Evolutionary conservation across 2,113 vertebrate genomes (phyloP), one percentile per base, ranked within the genome.

Genomic region (Salvelinus fontinalis): DNA sequence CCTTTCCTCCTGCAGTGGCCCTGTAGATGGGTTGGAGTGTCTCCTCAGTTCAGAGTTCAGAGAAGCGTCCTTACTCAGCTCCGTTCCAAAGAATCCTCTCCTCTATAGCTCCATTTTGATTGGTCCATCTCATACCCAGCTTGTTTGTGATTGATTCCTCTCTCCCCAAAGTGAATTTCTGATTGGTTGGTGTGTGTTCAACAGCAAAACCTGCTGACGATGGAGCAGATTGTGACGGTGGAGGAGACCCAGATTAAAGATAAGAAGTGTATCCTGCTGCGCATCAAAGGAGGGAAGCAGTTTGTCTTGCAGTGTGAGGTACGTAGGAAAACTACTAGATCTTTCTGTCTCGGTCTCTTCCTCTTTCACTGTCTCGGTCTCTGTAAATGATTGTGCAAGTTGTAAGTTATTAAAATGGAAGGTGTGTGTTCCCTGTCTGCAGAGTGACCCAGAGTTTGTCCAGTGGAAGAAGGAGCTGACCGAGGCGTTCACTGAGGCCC

Each of bases 381-480:
- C 34, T 34, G 7, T 7, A 34, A 34, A 34, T 34, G 5, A 34
- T 44, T 44, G 39, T 44, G 8, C 39, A 11, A 11, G 39, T 44
- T 9, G 39, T 44, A 44, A 44, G 39, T 44, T 44, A 44, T 9
- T 44, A 0, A 44, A 44, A 3, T 44, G 39, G 39, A 11, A 44
- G 39, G 39, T 11, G 9, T 39, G 39, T 44, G 8, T 57, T 79
- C 16, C 65, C n/a, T 64, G 5, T 65, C 22, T 51, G 27, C 85
- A 99, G 98, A 99, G 98, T 0, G 98, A 99, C 69, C 98, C 98
- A 0, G 98, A 99, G 88, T 96, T 97, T 24, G 94, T 96, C 39
- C 98, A 99, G 93, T 99, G 98, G 98, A 98, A 98, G 81, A 99
- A 99, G 49, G 98, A 99, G 91, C 90, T 99, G 91, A 96, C 92